These are phyloP conservation scores for Pegoplata infirma DNA, from an alignment of 2,888 invertebrate species.

Conservation along the genomic window DNA sequence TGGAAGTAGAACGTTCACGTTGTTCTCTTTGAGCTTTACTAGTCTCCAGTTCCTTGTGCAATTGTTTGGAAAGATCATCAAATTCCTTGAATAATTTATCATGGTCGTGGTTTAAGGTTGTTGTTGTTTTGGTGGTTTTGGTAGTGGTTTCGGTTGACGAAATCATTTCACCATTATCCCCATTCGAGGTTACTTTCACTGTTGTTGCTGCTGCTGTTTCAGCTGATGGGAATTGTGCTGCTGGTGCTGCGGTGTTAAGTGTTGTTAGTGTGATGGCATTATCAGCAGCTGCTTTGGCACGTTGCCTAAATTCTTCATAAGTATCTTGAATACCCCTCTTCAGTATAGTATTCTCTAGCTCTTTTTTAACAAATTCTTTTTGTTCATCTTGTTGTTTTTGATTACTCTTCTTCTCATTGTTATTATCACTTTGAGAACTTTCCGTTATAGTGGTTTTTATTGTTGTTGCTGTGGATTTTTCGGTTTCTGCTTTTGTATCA, in stretches of 20 bases:
- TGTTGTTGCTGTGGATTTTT: slow-evolving; percentile 62
- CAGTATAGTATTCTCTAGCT: slow-evolving; percentile 45
- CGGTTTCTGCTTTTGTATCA: slow-evolving; percentile 38
- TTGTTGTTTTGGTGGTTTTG: slow-evolving; percentile 24
- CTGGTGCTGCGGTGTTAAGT: slow-evolving; percentile 36
- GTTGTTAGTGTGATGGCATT: slow-evolving; percentile 44
- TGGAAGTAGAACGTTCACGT: slow-evolving; percentile 70
- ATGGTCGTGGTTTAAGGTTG: slow-evolving; percentile 69
- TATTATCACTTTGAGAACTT: slow-evolving; percentile 27
- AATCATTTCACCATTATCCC: slow-evolving; percentile 41
- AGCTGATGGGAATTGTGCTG: no score
- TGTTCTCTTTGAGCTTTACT: slow-evolving; percentile 68
- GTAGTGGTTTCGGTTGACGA: slow-evolving; percentile 31
- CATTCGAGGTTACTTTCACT: slow-evolving; percentile 60
- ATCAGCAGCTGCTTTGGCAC: slow-evolving; percentile 75
- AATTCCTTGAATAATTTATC: slow-evolving; percentile 78
- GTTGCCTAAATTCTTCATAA: slow-evolving; percentile 77
- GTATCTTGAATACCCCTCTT: slow-evolving; percentile 64
- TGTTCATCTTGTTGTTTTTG: slow-evolving; percentile 47
- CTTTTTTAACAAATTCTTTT: slow-evolving; percentile 62
- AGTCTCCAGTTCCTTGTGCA: slow-evolving; percentile 73
- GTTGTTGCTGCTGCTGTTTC: slow-evolving; percentile 53
- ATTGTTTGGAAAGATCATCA: slow-evolving; percentile 75
- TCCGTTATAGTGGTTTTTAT: slow-evolving; percentile 38
- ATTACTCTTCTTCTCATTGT: slow-evolving; percentile 27